phyloP scores from a whole-genome alignment of 2,888 invertebrate genomes.

The Catocala nupta region DNA sequence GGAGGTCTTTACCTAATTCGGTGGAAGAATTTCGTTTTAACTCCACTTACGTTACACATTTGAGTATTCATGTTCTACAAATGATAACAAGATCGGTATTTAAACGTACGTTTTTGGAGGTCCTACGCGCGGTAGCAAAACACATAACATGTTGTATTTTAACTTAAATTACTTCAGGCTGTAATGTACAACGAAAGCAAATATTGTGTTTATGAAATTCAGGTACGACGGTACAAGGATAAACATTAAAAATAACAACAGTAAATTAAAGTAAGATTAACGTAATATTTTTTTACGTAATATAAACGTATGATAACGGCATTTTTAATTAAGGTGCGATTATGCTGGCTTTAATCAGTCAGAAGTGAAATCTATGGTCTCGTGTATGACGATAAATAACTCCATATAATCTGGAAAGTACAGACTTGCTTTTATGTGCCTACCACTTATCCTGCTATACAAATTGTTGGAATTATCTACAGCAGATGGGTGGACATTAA shows the following conservation, averaged over 20 bases:
- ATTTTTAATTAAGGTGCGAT: constrained; percentile 21
- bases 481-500: neutral
- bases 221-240: constrained; percentile 28
- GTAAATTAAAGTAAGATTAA: constrained; percentile 36
- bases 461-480: constrained; percentile 5
- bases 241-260: constrained; percentile 39
- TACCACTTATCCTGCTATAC: neutral
- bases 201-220: constrained; percentile 33
- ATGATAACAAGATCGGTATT: constrained; percentile 28
- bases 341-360: neutral
- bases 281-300: constrained; percentile 22
- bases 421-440: neutral
- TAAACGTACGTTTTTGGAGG: constrained; percentile 36
- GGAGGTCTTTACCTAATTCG: constrained; percentile 55
- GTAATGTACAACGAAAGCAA: constrained; percentile 33
- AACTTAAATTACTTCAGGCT: constrained; percentile 36
- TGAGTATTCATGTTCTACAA: constrained; percentile 25
- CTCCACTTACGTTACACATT: constrained; percentile 17
- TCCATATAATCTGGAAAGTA: neutral
- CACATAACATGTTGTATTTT: constrained; percentile 35
- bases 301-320: constrained; percentile 2
- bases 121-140: constrained; percentile 13
- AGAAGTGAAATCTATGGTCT: neutral
- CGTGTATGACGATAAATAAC: neutral
- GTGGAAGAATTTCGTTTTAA: constrained; percentile 51